Base-by-base conservation (phyloP, 2,113 vertebrate species). In the Paracanthobrama guichenoti region DNA sequence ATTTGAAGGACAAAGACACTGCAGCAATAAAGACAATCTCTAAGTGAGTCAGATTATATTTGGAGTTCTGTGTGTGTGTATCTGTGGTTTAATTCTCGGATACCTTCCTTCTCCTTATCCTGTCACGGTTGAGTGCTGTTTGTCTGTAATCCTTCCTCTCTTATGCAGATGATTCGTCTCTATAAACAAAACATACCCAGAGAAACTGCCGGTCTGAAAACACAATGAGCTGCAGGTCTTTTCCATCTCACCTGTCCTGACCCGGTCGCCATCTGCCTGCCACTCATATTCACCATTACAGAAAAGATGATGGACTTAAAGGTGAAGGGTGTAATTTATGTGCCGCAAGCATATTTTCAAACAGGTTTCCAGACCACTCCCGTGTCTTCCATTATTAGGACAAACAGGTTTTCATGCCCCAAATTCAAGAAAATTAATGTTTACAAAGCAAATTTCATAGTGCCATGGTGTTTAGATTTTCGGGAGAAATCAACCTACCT, bases 81-180 rank as follows among this genome's bases (percentile, higher is more conserved):
- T 77, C 39, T 62, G 42, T 59, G 81, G 28, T 42, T 82, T 55
- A 59, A 44, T 20, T 55, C 67, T 72, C 81, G 26, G 39, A 24
- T 73, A 53, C 35, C 35, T 67, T 12, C 60, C 6, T 82, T 67
- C 46, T 82, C 28, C 60, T 48, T 62, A 64, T 64, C 77, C 59
- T 26, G 59, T 79, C 77, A 79, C 9, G 9, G 4, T 64, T 64
- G 59, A 79, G 77, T 46, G 77, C 59, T 28, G 59, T 64, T 64
- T 46, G 57, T 79, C 42, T 62, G 42, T 79, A 79, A 79, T 79
- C 59, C 59, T 79, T 79, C 59, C 77, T 48, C 77, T 79, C 42
- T 64, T 79, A 64, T 64, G 77, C 77, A 18, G 59, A 46, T 46
- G 60, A 46, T 79, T 79, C 76, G 14, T 14, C 39, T 79, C 31